Base-by-base conservation (phyloP, 2,888 invertebrate species). In the Hypolimnas misippus region DNA sequence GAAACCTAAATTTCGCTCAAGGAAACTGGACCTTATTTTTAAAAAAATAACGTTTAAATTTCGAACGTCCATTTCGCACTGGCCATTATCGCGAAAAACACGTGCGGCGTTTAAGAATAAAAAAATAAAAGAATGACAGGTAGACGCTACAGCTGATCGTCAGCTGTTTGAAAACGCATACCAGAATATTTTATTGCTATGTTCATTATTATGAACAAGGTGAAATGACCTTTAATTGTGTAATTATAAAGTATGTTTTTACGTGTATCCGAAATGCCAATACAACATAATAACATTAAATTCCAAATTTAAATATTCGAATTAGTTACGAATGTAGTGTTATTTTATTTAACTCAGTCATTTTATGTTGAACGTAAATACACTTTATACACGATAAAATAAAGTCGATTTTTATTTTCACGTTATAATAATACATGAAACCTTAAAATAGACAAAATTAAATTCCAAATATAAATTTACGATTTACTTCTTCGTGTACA, bases 121-220 rank as follows among this genome's bases (percentile, higher is more conserved):
- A 72, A 70, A 70, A 68, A 67, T 56, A 71, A 69, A 72, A 71
- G 70, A 73, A 72, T 70, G 65, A 75, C 75, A 75, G 75, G 75
- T 75, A 75, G 73, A 53, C 57, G 49, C 62, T 63, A 71, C 74
- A 74, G 74, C 73, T 74, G 74, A 74, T 72, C 62, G 68, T 71
- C 74, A 74, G 74, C 74, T 74, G 74, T 71, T 71, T 33, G 56
- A 44, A 50, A 52, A 35, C 42, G 55, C 55, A 40, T 57, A 62
- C 46, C 35, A 42, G 10, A 57, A 50, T 57, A 44, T 53, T 35
- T 51, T 51, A 35, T 35, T n/a, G 29, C 46, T 42, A 44, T 14
- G 35, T 54, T 17, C 54, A 10, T 8, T 12, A 40, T 29, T 12
- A 40, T 25, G 8, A 14, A 7, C 38, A 52, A 25, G n/a, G 4